Conservation (phyloP, 1,140 invertebrate species). For the Drosophila nikananu region DNA sequence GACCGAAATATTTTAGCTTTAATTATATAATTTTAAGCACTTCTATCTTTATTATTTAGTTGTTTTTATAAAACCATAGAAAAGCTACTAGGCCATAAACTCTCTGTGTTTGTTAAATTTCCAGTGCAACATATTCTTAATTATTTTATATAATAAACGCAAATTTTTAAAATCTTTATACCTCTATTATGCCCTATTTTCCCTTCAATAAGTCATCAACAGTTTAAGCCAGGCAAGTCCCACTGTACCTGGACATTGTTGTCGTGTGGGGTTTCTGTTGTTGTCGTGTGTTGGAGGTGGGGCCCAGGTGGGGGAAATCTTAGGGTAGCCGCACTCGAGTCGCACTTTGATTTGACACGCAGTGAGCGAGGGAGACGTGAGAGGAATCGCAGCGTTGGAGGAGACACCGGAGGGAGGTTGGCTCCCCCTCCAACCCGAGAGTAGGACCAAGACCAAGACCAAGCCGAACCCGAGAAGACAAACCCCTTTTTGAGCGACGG, state of each 20-base stretch:
- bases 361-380: constrained; percentile 39
- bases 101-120: background rate
- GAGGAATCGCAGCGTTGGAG: constrained; percentile 16
- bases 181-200: no score
- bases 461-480: constrained; percentile 9
- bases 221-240: background rate
- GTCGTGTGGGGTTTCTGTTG: constrained; percentile 12
- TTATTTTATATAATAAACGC: background rate
- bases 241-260: constrained; percentile 8
- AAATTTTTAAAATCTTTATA: background rate
- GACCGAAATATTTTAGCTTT: no score
- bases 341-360: constrained; percentile 54
- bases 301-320: constrained; percentile 8
- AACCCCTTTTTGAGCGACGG: constrained; percentile 27
- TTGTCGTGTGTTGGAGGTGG: constrained; percentile 21
- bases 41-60: background rate
- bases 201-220: background rate
- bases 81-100: background rate
- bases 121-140: background rate
- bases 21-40: background rate
- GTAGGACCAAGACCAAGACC: constrained; percentile 21
- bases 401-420: background rate
- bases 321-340: constrained; percentile 26
- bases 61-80: no score
- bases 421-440: background rate